These are phyloP conservation scores for Equus quagga DNA, from an alignment of 2,113 vertebrate species.

Conservation along the genomic window DNA sequence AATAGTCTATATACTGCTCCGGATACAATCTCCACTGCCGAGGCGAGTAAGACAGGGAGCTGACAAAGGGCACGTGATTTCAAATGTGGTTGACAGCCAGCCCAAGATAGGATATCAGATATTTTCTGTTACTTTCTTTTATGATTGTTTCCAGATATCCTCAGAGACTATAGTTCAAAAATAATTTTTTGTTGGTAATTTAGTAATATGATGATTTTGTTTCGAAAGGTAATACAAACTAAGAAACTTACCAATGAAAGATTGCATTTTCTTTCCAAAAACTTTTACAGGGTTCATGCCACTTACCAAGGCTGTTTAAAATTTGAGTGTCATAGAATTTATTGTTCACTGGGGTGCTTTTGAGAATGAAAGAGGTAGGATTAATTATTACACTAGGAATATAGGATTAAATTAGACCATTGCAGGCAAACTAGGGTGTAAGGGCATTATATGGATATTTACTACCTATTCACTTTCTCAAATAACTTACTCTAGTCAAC, in stretches of 20 bases:
- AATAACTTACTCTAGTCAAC: neutral
- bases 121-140: neutral
- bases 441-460: neutral
- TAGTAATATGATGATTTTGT: neutral
- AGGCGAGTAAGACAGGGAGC: neutral
- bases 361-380: neutral
- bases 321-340: neutral
- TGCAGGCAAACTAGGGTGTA: neutral
- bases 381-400: neutral
- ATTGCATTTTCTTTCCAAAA: neutral
- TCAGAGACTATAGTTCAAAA: neutral
- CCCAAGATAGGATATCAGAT: neutral
- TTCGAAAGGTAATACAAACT: neutral
- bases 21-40: accelerated
- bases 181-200: neutral
- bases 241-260: neutral
- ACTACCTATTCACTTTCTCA: neutral
- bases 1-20: neutral
- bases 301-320: neutral
- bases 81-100: neutral
- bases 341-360: neutral
- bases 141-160: neutral
- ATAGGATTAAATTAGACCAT: neutral
- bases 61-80: neutral
- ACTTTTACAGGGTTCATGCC: neutral